These are phyloP conservation scores for Blera fallax DNA, from an alignment of 2,888 invertebrate species.

Conservation along the genomic window DNA sequence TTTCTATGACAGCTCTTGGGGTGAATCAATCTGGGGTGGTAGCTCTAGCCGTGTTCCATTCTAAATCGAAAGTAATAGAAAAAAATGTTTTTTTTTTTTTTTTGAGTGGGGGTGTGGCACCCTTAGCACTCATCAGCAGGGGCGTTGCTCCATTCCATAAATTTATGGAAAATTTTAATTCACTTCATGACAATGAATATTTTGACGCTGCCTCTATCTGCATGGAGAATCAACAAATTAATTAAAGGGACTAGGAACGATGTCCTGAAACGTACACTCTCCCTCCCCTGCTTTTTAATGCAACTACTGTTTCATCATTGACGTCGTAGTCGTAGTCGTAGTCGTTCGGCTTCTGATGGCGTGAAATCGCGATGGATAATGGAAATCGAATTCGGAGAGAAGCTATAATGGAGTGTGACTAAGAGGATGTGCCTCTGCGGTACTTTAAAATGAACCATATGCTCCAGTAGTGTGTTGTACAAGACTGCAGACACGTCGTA, in stretches of 20 bases:
- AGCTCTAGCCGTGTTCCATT: conserved; percentile 2
- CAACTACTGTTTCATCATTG: conserved; percentile 24
- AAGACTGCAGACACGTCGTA: background rate
- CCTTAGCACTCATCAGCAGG: conserved; percentile 30
- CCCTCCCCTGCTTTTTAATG: background rate
- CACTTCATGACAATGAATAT: conserved; percentile 72
- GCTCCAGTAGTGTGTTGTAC: conserved; percentile 8
- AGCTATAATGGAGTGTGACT: conserved; percentile 60
- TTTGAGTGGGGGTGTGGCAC: conserved; percentile 30
- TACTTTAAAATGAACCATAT: conserved; percentile 37
- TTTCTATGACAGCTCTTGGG: conserved; percentile 50
- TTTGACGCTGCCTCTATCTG: conserved; percentile 55
- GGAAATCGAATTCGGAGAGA: conserved; percentile 65
- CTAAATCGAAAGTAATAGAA: conserved; percentile 23
- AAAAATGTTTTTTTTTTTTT: background rate
- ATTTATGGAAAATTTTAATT: conserved; percentile 66
- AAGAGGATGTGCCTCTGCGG: conserved; percentile 13
- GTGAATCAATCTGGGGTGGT: conserved; percentile 47
- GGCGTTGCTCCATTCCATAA: conserved; percentile 49
- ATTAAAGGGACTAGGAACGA: conserved; percentile 37
- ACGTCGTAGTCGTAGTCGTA: background rate
- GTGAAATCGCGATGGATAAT: conserved; percentile 69
- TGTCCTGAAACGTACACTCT: conserved; percentile 24
- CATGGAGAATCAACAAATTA: conserved; percentile 66
- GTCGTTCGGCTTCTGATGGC: conserved; percentile 52